Conservation (phyloP, 2,113 vertebrate genomes). For the Phainopepla nitens region DNA sequence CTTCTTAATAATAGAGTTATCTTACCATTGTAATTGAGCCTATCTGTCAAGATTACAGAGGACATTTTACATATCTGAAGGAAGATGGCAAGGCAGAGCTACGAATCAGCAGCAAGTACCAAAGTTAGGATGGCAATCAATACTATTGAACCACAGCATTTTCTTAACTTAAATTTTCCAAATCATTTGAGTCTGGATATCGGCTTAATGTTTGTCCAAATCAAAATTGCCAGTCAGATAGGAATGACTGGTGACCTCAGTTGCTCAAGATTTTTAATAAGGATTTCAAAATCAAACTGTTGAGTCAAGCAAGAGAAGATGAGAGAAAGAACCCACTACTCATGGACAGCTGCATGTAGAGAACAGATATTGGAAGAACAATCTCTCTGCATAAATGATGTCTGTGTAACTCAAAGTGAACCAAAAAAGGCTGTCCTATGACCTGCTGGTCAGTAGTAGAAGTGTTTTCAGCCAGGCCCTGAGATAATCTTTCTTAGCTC, state of each 20-base stretch:
- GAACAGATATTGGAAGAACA: not conserved
- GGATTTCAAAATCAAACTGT: not conserved
- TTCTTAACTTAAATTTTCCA: not conserved
- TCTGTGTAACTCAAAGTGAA: not conserved
- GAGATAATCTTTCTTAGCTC: not conserved
- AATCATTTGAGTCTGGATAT: not conserved
- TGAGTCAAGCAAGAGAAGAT: not conserved
- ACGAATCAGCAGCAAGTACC: slow-evolving; percentile 12
- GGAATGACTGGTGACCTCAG: not conserved
- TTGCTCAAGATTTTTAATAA: not conserved
- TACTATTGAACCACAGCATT: not conserved
- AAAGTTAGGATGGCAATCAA: not conserved
- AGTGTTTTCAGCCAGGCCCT: not conserved
- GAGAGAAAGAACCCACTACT: not conserved
- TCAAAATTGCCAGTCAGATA: not conserved
- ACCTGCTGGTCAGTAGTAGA: not conserved
- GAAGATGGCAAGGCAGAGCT: slow-evolving; percentile 22
- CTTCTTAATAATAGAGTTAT: slow-evolving; percentile 72
- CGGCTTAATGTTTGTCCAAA: not conserved
- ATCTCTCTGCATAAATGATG: not conserved
- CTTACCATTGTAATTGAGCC: slow-evolving; percentile 66
- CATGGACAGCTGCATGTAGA: not conserved
- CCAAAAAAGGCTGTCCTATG: not conserved
- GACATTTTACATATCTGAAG: slow-evolving; percentile 31
- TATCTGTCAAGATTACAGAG: slow-evolving; percentile 62